Evolutionary conservation across 2,888 invertebrate genomes (phyloP).

Genomic region (Apodemia zela): DNA sequence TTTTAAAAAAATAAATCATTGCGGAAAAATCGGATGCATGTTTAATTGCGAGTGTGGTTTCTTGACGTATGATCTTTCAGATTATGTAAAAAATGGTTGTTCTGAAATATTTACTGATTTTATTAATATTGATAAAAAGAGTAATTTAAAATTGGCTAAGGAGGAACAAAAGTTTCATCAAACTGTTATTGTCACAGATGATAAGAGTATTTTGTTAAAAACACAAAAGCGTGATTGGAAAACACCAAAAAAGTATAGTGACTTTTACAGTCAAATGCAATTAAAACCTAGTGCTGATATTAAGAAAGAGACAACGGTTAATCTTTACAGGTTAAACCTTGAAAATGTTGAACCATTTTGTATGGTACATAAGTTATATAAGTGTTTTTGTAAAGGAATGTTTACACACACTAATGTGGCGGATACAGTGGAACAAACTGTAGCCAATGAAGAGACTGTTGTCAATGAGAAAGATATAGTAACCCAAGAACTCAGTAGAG

Average conservation of each 20-base stretch:
- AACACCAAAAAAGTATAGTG: conserved; percentile 81
- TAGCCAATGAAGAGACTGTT: conserved; percentile 14
- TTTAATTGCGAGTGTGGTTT: conserved; percentile 72
- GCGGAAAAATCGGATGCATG: conserved; percentile 82
- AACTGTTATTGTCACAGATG: conserved; percentile 83
- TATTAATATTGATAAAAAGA: conserved; percentile 67
- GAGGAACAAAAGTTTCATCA: conserved; percentile 87
- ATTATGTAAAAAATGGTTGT: conserved; percentile 42
- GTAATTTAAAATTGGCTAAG: conserved; percentile 80
- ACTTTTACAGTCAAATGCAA: conserved; percentile 62
- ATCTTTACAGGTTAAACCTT: conserved; percentile 47
- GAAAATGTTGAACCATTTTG: conserved; percentile 82
- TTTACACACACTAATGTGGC: conserved; percentile 40
- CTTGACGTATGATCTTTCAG: conserved; percentile 47
- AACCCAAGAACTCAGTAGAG: background rate
- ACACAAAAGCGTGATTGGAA: conserved; percentile 79
- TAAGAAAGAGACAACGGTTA: conserved; percentile 42
- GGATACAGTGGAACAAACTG: conserved; percentile 21
- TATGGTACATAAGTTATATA: conserved; percentile 83
- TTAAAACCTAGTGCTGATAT: conserved; percentile 43
- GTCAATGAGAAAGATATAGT: background rate
- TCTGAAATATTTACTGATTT: conserved; percentile 52
- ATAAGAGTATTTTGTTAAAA: conserved; percentile 83
- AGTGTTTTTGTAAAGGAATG: conserved; percentile 82
- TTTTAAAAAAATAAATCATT: conserved; percentile 76